Evolutionary conservation across 2,797 vertebrate genomes (phyloP).

Genomic region (Scyliorhinus canicula): DNA sequence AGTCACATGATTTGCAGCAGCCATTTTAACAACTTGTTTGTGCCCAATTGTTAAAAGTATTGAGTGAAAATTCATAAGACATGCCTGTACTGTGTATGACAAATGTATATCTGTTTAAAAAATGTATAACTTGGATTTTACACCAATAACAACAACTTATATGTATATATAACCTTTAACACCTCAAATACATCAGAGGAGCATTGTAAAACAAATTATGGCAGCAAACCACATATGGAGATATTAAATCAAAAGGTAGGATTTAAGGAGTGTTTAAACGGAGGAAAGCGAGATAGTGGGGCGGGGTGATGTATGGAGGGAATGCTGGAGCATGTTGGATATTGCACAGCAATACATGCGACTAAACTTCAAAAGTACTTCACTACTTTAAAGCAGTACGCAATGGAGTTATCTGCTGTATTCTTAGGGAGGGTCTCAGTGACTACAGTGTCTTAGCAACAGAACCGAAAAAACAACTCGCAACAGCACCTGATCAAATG

Average conservation of each 20-base stretch:
- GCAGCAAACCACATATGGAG: too few relatives aligned
- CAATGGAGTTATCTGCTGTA: background rate
- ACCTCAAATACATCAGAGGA: too few relatives aligned
- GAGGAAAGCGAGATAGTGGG: background rate
- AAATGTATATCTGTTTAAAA: background rate
- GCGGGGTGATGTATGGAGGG: background rate
- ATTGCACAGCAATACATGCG: background rate
- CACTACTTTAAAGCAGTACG: background rate
- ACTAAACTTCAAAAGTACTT: background rate
- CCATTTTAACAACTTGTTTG: too few relatives aligned
- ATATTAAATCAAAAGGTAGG: background rate
- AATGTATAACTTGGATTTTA: background rate
- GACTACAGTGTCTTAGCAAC: too few relatives aligned
- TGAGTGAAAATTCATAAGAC: too few relatives aligned
- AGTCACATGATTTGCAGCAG: too few relatives aligned
- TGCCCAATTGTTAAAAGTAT: too few relatives aligned
- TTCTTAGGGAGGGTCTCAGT: background rate
- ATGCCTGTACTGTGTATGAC: too few relatives aligned
- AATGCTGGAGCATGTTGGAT: background rate
- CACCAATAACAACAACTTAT: background rate
- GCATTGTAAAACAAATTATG: too few relatives aligned
- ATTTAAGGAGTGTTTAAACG: background rate
- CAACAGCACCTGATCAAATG: background rate
- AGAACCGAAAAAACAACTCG: too few relatives aligned
- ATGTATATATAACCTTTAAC: too few relatives aligned